Base-by-base conservation (phyloP, 2,113 vertebrate species). In the Coptodon bakossiorum region DNA sequence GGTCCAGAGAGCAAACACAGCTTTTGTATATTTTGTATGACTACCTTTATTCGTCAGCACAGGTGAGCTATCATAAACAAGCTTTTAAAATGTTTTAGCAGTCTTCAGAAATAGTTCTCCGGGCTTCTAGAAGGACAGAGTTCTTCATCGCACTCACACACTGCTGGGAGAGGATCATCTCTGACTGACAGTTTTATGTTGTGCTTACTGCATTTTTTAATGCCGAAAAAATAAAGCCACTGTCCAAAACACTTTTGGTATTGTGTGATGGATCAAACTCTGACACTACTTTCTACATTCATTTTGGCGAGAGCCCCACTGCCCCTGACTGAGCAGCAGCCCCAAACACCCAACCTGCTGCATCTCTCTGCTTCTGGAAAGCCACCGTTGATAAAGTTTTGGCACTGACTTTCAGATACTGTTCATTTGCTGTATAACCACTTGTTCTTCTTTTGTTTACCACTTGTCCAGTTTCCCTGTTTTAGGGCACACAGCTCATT, bases 41-140 rank as follows among this genome's bases (percentile, higher is more conserved):
- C 4, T 12, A 0, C 17, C 61, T 66, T 5, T 66, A n/a, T 38
- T 1, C 1, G 19, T 2, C 17, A 36, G 31, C 31, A 66, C 61
- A 36, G 61, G 17, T 34, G 61, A 7, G 5, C 59, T 0, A 3
- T 36, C 59, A 63, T 3, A 3, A 63, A 19, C 16, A 11, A 38
- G 31, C 61, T 66, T 66, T 66, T n/a, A 5, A 66, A 63, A 63
- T 3, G 6, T 36, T 1, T 24, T 4, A 6, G n/a, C 7, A 16
- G 27, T 17, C 36, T 43, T 43, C 66, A 43, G 66, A 16, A 16
- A 24, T 14, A 40, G 36, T 68, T 68, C 11, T 68, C 57, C n/a
- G 7, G 61, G 66, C n/a, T 71, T 9, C 66, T 14, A 9, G 63
- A 24, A 71, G 63, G 36, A 14, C 63, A 9, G 9, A 14, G 63